Conservation (phyloP, 2,888 invertebrate species). For the Diarsia brunnea region DNA sequence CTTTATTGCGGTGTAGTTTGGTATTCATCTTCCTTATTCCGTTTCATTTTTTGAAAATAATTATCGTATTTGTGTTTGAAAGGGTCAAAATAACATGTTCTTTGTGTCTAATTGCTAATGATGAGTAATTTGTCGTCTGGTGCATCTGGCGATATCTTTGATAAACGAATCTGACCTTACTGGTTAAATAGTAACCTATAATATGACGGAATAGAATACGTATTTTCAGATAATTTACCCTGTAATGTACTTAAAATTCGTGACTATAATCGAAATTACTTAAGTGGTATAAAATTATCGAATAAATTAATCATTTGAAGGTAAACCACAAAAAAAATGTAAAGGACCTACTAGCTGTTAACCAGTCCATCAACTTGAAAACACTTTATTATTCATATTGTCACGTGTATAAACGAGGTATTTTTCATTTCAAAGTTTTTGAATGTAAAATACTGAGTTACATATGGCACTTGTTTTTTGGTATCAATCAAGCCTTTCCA, state of each 20-base stretch:
- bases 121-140: slow-evolving; percentile 36
- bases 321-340: slow-evolving; percentile 13
- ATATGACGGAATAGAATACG: background rate
- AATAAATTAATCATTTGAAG: slow-evolving; percentile 19
- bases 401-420: background rate
- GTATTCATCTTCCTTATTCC: background rate
- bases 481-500: background rate
- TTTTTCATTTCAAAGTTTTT: background rate
- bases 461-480: background rate
- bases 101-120: slow-evolving; percentile 1
- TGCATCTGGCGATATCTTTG: slow-evolving; percentile 32
- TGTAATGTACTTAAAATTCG: background rate
- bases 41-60: background rate
- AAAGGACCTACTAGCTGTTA: background rate
- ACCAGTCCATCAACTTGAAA: slow-evolving; percentile 25
- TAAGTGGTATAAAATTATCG: slow-evolving; percentile 1
- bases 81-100: background rate
- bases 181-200: background rate
- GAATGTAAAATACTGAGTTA: slow-evolving; percentile 5
- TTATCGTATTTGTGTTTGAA: background rate
- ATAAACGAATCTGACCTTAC: slow-evolving; percentile 23
- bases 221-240: slow-evolving; percentile 4
- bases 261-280: slow-evolving; percentile 15
- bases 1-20: slow-evolving; percentile 26
- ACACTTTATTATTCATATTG: slow-evolving; percentile 18